phyloP scores from a whole-genome alignment of 2,888 invertebrate genomes.

The Cerceris rybyensis region DNA sequence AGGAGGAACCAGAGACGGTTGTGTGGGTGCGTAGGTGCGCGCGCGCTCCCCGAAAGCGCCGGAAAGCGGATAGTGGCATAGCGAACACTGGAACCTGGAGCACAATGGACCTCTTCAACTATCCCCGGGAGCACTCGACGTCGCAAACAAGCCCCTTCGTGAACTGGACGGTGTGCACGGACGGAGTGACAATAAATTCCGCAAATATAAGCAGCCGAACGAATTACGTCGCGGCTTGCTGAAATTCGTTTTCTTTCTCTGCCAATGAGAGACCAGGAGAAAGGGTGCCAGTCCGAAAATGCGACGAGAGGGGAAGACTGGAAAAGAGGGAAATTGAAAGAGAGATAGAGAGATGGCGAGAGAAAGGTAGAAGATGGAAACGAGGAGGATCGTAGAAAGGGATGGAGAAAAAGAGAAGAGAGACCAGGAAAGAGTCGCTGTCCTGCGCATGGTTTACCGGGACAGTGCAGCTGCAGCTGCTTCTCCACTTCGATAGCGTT shows the following conservation, averaged over 20 bases:
- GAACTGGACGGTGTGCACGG: conserved; percentile 48
- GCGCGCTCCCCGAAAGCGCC: conserved; percentile 58
- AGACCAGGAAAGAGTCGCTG: conserved; percentile 1
- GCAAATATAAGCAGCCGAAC: conserved; percentile 68
- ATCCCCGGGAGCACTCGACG: conserved; percentile 73
- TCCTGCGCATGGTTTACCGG: conserved; percentile 17
- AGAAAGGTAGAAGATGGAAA: neutral
- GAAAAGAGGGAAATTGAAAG: neutral
- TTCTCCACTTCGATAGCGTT: conserved; percentile 10
- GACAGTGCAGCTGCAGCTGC: conserved; percentile 26
- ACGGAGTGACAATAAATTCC: conserved; percentile 66
- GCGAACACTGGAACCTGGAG: conserved; percentile 65
- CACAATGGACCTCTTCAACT: conserved; percentile 75
- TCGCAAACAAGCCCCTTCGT: conserved; percentile 76
- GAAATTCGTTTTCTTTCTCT: conserved; percentile 45
- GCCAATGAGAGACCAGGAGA: neutral
- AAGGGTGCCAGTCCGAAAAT: neutral
- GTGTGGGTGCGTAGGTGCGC: conserved; percentile 7
- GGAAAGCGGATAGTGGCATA: conserved; percentile 71
- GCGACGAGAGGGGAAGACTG: neutral
- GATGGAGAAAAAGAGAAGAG: neutral
- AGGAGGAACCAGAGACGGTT: too few species aligned
- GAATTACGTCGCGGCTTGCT: conserved; percentile 52
- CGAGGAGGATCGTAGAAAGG: neutral
- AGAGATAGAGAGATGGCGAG: neutral